Evolutionary conservation across 2,797 vertebrate species (phyloP), one percentile per base, ranked within the genome.

Genomic region (Gobio occitaniae): DNA sequence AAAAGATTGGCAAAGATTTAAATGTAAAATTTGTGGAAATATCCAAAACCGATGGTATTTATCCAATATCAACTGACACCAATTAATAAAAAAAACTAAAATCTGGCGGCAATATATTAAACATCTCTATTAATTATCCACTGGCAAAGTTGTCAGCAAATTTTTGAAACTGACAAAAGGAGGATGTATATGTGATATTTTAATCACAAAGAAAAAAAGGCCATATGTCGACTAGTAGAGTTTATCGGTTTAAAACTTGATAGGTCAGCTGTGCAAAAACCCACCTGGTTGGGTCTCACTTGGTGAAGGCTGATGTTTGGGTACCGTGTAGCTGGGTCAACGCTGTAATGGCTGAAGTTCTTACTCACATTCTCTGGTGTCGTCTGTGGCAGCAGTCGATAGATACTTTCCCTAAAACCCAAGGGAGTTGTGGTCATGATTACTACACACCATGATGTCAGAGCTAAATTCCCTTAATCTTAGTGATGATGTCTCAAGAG

Each of bases 281-380:
- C 74, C 2, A 83, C 98, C 97, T 99, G 98, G 92, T 95, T 97
- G 21, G 97, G 96, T 74, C 96, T 92, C 88, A 99, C 91, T 92
- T 97, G 96, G 93, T 97, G 96, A 89, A 99, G 91, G 65, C 96
- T 98, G 78, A 99, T 96, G 71, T 99, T 99, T 91, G 98, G 98
- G 85, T 99, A 99, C 1, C 98, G 96, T n/a, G 98, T 99, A 59
- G 96, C 96, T 0, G 98, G 98, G 89, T 99, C 97, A 16, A 99
- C 94, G 81, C 98, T 98, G 93, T 98, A 99, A 0, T 97, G 97
- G 93, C 96, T 97, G 94, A 97, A 98, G 95, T 99, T 99, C 91
- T 99, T 99, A 91, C 96, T 99, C 93, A 99, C 96, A 9, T 99
- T 99, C 93, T 99, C 97, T 8, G 98, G 97, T 1, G 98, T 99